Base-by-base conservation (phyloP, 2,113 vertebrate species). In the Microcebus jonahi region DNA sequence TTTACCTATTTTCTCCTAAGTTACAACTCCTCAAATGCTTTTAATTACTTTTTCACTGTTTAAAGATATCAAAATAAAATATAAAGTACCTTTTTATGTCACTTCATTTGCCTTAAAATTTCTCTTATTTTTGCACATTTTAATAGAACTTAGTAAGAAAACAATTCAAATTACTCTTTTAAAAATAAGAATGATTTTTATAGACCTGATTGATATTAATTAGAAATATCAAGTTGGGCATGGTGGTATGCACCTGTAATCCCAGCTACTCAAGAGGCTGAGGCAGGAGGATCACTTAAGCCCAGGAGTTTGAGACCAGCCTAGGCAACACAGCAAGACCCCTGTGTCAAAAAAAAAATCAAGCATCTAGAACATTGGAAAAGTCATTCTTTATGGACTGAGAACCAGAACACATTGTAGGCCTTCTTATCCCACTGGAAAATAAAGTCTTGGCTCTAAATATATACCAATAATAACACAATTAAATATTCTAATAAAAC, bases 51-150 rank as follows among this genome's bases (percentile, higher is more conserved):
- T 87, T 91, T 77, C 27, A 75, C 70, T 89, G 42, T 71, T 96
- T 90, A 77, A 94, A 91, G 57, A 79, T 11, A 71, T 12, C 91
- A 91, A 82, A 85, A 88, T 34, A 91, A 94, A 97, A 77, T 1
- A 86, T 36, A 79, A 73, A 88, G 36, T 92, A 82, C 36, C 42
- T 82, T 71, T 34, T 48, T 36, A 90, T 77, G 13, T 85, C 76
- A 80, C 65, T 65, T 80, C 27, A 70, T 77, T 81, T 57, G 13
- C 36, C 70, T 53, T 91, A 53, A 83, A 36, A 77, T 88, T 34
- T 77, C 70, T 48, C 45, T 61, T 94, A 84, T 68, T 94, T 89
- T 80, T 95, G 84, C 53, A 4, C 76, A 90, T 34, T 34, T 92
- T 53, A 45, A 96, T 86, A 87, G 45, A 90, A 90, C n/a, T 77